These are phyloP conservation scores for Sminthurinus aureus DNA, from an alignment of 2,888 invertebrate species.

Conservation along the genomic window DNA sequence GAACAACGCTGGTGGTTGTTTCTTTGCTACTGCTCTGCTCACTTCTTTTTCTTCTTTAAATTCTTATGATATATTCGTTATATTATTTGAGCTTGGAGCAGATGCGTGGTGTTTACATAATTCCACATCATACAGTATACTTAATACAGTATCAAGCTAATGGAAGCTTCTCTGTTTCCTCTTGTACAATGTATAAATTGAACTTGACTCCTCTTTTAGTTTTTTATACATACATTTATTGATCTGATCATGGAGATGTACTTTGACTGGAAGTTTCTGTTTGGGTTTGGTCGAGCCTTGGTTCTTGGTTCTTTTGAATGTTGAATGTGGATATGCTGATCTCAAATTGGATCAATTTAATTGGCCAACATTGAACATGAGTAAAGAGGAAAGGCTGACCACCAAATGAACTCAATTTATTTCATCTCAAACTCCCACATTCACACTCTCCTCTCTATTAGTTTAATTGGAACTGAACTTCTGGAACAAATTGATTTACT, in stretches of 20 bases:
- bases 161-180: neutral
- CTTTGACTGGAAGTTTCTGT: neutral
- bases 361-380: constrained; percentile 36
- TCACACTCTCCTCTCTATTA: constrained; percentile 39
- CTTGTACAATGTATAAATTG: neutral
- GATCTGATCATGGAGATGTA: constrained; percentile 22
- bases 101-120: too few relatives aligned
- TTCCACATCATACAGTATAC: neutral
- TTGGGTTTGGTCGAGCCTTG: neutral
- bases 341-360: constrained; percentile 40
- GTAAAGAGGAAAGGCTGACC: constrained; percentile 18
- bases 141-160: neutral
- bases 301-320: constrained; percentile 11
- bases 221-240: constrained; percentile 30
- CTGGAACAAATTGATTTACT: constrained; percentile 36
- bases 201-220: neutral
- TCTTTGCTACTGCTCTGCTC: neutral
- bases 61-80: neutral
- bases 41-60: neutral
- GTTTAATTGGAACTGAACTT: constrained; percentile 36
- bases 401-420: constrained; percentile 40
- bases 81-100: neutral
- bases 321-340: constrained; percentile 1
- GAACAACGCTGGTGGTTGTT: neutral
- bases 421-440: constrained; percentile 29